These are phyloP conservation scores for Donacobius atricapilla DNA, from an alignment of 2,113 vertebrate species.

Conservation along the genomic window DNA sequence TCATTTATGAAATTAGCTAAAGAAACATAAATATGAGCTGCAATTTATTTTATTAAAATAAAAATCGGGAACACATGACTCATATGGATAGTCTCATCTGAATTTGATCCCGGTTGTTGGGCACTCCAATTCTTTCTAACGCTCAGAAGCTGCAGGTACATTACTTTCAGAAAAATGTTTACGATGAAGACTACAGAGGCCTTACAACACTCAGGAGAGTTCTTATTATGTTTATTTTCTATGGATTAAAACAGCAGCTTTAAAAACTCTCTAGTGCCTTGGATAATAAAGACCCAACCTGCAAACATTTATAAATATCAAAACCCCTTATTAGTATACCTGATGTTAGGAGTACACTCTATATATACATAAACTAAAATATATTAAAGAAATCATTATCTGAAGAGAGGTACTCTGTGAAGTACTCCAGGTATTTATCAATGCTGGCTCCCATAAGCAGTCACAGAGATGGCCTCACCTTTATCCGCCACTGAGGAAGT, in stretches of 20 bases:
- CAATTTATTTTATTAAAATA: slow-evolving; percentile 24
- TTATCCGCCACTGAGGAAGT: not conserved
- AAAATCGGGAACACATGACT: slow-evolving; percentile 12
- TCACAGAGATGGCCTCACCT: not conserved
- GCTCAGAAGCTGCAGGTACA: not conserved
- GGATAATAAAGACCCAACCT: not conserved
- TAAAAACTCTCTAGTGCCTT: not conserved
- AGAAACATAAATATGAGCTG: slow-evolving; percentile 1
- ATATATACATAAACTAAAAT: not conserved
- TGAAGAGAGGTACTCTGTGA: not conserved
- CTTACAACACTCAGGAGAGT: not conserved
- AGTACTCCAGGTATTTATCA: not conserved
- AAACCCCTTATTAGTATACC: not conserved
- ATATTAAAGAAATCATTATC: not conserved
- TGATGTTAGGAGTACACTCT: not conserved
- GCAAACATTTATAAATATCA: not conserved
- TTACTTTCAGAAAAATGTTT: not conserved
- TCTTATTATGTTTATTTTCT: not conserved
- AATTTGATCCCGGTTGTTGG: not conserved
- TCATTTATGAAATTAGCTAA: slow-evolving; percentile 10
- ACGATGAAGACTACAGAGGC: not conserved
- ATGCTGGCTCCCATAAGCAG: not conserved
- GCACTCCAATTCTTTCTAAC: not conserved
- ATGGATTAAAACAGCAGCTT: not conserved
- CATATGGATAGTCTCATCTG: not conserved